phyloP scores from a whole-genome alignment of 1,140 invertebrate genomes.

The Streblospio benedicti region DNA sequence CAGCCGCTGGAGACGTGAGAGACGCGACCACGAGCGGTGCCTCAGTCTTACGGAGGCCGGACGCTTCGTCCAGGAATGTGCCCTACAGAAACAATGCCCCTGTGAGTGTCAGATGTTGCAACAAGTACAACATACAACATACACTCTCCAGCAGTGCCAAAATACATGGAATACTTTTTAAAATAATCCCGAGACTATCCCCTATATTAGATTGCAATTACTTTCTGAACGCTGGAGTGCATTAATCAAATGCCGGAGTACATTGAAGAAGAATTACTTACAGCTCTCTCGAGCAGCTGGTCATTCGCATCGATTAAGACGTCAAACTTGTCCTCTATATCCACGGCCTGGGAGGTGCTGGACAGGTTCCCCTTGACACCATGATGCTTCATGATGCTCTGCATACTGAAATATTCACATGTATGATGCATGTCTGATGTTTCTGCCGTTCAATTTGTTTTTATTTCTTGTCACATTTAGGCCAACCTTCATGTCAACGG shows the following conservation, averaged over 20 bases:
- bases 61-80: constrained; percentile 59
- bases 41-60: constrained; percentile 57
- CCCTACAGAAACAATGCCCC: constrained; percentile 47
- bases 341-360: constrained; percentile 35
- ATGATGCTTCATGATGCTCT: constrained; percentile 52
- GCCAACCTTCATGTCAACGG: too few relatives aligned
- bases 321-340: constrained; percentile 65
- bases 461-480: too few relatives aligned
- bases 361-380: constrained; percentile 56
- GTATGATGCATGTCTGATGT: constrained; percentile 6
- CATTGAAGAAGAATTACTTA: too few relatives aligned
- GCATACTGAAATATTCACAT: constrained; percentile 46
- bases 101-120: not conserved
- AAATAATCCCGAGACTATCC: too few relatives aligned
- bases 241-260: too few relatives aligned
- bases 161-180: too few relatives aligned
- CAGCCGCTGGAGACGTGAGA: too few relatives aligned
- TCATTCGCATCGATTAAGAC: constrained; percentile 68
- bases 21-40: constrained; percentile 46
- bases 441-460: not conserved
- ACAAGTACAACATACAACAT: not conserved
- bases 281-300: constrained; percentile 68
- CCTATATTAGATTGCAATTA: too few relatives aligned
- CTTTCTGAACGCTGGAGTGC: too few relatives aligned
- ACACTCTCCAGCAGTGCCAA: too few relatives aligned